These are phyloP conservation scores for Tetrapedia diversipes DNA, from an alignment of 2,888 invertebrate species.

Conservation along the genomic window DNA sequence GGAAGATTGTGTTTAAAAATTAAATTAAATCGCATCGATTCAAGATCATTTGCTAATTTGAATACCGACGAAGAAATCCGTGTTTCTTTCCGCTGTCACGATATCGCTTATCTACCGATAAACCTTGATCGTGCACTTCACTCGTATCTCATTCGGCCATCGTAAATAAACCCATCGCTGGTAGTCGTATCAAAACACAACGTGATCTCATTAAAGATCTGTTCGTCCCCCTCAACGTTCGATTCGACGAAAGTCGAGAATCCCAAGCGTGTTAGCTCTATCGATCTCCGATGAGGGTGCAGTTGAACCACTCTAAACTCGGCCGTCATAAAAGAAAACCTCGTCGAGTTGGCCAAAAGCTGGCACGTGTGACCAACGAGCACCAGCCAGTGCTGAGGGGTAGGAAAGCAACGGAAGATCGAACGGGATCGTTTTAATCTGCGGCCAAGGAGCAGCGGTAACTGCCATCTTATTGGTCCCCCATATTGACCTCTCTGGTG, in stretches of 20 bases:
- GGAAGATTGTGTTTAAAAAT: too few species aligned
- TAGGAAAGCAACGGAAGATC: constrained; percentile 20
- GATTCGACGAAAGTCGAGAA: neutral
- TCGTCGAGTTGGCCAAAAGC: neutral
- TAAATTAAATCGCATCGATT: too few species aligned
- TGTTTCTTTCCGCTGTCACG: too few species aligned
- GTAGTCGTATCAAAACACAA: neutral
- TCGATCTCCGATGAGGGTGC: neutral
- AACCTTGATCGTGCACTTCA: neutral
- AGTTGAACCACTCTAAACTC: neutral
- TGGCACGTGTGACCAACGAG: constrained; percentile 40
- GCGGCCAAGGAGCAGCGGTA: constrained; percentile 56
- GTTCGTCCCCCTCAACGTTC: neutral
- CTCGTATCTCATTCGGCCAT: neutral
- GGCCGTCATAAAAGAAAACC: constrained; percentile 14
- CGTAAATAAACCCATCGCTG: neutral
- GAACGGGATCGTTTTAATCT: constrained; percentile 66
- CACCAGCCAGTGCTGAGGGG: neutral
- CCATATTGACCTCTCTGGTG: constrained; percentile 57
- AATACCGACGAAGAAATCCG: too few species aligned
- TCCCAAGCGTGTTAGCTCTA: neutral
- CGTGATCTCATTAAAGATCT: neutral
- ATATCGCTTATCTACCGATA: neutral
- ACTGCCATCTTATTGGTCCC: constrained; percentile 66
- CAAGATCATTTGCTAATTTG: too few species aligned